phyloP scores from a whole-genome alignment of 2,113 vertebrate species.

The Myrmecobius fasciatus region DNA sequence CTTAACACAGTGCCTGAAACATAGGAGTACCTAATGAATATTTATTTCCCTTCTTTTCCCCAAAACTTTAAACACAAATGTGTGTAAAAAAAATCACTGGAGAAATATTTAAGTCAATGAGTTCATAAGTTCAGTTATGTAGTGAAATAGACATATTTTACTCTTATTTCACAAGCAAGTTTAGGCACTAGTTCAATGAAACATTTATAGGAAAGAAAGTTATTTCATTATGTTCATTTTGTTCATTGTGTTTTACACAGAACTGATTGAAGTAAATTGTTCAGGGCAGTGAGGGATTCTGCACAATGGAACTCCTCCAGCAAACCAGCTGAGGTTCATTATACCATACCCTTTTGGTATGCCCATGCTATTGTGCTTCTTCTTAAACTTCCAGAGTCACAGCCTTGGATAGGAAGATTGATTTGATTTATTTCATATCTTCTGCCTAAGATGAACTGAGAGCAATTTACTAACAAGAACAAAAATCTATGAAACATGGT shows the following conservation, averaged over 20 bases:
- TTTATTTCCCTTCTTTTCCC: too few relatives aligned
- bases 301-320: not conserved
- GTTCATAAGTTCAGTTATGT: too few relatives aligned
- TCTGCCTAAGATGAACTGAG: not conserved
- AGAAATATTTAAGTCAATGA: too few relatives aligned
- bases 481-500: slow-evolving; percentile 9
- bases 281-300: not conserved
- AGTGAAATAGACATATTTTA: too few relatives aligned
- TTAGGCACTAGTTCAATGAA: not conserved
- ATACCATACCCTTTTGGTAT: too few relatives aligned
- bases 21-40: too few relatives aligned
- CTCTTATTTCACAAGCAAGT: too few relatives aligned
- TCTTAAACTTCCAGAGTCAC: not conserved
- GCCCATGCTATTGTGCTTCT: not conserved
- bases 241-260: not conserved
- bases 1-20: too few relatives aligned
- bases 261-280: not conserved
- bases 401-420: slow-evolving; percentile 19
- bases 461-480: not conserved
- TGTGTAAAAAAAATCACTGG: too few relatives aligned
- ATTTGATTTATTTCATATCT: slow-evolving; percentile 26
- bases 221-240: not conserved
- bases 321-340: too few relatives aligned
- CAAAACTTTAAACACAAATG: too few relatives aligned
- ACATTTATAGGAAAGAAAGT: slow-evolving; percentile 2